Evolutionary conservation across 2,888 invertebrate species (phyloP).

Genomic region (Ichneumoninae sp.): DNA sequence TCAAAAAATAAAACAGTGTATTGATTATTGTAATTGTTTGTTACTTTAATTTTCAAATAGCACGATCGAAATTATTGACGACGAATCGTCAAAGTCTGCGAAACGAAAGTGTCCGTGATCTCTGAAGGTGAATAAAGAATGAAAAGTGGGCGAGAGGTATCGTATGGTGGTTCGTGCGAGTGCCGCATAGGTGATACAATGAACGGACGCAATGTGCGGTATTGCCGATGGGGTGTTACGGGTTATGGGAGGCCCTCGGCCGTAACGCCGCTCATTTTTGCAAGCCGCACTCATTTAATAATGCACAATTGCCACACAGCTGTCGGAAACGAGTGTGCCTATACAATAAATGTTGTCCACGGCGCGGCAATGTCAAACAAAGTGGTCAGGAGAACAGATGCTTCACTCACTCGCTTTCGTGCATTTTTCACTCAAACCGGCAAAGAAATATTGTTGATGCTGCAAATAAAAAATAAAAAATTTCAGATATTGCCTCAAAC

Average conservation of each 20-base stretch:
- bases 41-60: not conserved
- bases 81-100: slow-evolving; percentile 5
- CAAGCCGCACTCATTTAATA: slow-evolving; percentile 55
- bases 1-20: no score
- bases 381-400: not conserved
- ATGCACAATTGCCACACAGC: slow-evolving; percentile 54
- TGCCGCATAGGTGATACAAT: slow-evolving; percentile 3
- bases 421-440: not conserved
- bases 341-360: slow-evolving; percentile 3
- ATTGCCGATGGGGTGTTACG: slow-evolving; percentile 42
- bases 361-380: not conserved
- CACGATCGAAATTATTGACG: not conserved
- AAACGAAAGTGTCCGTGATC: not conserved
- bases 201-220: slow-evolving; percentile 1
- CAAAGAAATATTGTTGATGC: not conserved
- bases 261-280: slow-evolving; percentile 57
- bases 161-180: slow-evolving; percentile 19
- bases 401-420: not conserved
- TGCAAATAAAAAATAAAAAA: not conserved
- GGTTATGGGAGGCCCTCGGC: slow-evolving; percentile 40
- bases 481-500: no score
- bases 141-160: slow-evolving; percentile 6
- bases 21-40: not conserved
- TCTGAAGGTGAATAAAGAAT: slow-evolving; percentile 1
- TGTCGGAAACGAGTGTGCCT: slow-evolving; percentile 39